These are phyloP conservation scores for Idaea biselata DNA, from an alignment of 2,888 invertebrate genomes.

Conservation along the genomic window DNA sequence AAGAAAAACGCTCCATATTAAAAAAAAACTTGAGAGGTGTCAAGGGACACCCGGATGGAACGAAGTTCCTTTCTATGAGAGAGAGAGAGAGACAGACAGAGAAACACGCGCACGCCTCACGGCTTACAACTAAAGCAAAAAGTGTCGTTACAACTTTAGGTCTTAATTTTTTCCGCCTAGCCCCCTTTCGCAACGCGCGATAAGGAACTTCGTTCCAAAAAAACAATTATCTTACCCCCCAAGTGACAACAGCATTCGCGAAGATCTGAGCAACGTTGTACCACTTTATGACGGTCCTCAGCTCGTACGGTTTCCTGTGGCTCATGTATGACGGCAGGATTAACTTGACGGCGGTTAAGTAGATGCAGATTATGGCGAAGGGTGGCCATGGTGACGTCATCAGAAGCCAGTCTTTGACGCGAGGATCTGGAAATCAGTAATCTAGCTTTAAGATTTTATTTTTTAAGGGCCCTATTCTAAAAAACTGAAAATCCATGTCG, in stretches of 20 bases:
- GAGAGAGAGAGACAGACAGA: too few species aligned
- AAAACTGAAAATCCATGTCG: too few species aligned
- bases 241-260: constrained; percentile 83
- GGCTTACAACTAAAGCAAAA: too few species aligned
- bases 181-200: too few species aligned
- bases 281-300: constrained; percentile 83
- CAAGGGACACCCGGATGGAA: too few species aligned
- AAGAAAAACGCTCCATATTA: too few species aligned
- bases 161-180: too few species aligned
- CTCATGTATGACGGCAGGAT: constrained; percentile 86
- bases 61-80: too few species aligned
- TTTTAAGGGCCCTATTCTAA: too few species aligned
- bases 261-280: constrained; percentile 92
- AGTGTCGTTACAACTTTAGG: too few species aligned
- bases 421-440: constrained; percentile 64
- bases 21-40: too few species aligned
- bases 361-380: constrained; percentile 70
- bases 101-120: too few species aligned
- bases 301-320: constrained; percentile 82
- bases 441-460: constrained; percentile 5
- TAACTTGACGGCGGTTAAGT: constrained; percentile 80
- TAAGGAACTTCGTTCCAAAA: not conserved
- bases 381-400: constrained; percentile 82
- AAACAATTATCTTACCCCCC: constrained; percentile 80
- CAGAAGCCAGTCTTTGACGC: constrained; percentile 83